A percentile compares a stretch with the other conserved stretches of the same genome.
These are phyloP conservation scores for Drosophila paulistorum DNA, from an alignment of 1,140 invertebrate species.

Conservation along the genomic window DNA sequence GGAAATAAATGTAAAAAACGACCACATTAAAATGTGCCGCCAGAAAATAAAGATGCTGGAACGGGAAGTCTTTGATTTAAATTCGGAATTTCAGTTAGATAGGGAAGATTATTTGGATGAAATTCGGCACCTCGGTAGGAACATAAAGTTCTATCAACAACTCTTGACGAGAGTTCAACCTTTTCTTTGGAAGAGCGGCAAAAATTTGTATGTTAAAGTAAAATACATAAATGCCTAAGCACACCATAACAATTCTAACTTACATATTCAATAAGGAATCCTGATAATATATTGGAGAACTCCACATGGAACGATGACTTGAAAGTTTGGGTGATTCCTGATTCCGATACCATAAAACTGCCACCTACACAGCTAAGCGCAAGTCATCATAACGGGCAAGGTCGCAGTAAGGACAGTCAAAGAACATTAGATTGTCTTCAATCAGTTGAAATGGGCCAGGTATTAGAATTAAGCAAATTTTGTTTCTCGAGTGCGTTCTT, in stretches of 20 bases:
- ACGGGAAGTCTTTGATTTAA: constrained; percentile 90
- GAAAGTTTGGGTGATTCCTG: constrained; percentile 89
- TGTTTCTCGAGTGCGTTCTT: too few relatives aligned
- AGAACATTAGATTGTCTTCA: background rate
- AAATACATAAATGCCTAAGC: background rate
- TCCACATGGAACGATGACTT: constrained; percentile 91
- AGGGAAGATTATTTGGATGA: constrained; percentile 93
- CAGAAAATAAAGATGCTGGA: constrained; percentile 87
- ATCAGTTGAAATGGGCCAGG: background rate
- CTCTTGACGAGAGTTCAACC: constrained; percentile 89
- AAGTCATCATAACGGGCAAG: constrained; percentile 12
- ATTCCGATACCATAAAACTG: constrained; percentile 43
- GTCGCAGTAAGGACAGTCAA: background rate
- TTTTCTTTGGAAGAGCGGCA: constrained; percentile 89
- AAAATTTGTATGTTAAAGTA: constrained; percentile 85
- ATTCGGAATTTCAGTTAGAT: constrained; percentile 93
- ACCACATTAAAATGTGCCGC: constrained; percentile 88
- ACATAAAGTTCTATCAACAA: constrained; percentile 88
- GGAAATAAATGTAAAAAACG: constrained; percentile 89
- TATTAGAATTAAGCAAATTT: background rate
- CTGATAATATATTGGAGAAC: constrained; percentile 88
- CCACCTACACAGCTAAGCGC: constrained; percentile 36
- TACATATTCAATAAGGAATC: constrained; percentile 77
- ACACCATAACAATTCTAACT: constrained; percentile 59
- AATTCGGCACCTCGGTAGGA: constrained; percentile 90